phyloP scores from a whole-genome alignment of 1,140 invertebrate genomes.

The Lordiphosa collinella region DNA sequence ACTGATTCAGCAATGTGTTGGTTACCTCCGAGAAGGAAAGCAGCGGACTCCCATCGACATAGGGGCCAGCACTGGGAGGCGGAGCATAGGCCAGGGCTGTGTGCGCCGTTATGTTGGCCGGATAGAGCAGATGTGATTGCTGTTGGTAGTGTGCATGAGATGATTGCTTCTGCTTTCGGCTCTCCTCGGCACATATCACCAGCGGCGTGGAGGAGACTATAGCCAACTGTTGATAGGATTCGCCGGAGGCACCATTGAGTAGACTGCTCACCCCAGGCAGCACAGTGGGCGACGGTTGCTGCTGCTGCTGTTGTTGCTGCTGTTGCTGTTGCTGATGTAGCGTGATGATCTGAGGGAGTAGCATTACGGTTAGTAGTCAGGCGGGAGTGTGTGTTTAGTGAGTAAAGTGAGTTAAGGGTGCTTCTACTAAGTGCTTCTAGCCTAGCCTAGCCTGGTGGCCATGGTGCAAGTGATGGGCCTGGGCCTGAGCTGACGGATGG shows the following conservation, averaged over 20 bases:
- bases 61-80: slow-evolving; percentile 76
- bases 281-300: slow-evolving; percentile 39
- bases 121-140: slow-evolving; percentile 52
- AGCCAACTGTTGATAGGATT: slow-evolving; percentile 62
- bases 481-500: slow-evolving; percentile 60
- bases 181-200: slow-evolving; percentile 53
- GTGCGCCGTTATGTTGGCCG: slow-evolving; percentile 81
- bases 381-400: slow-evolving; percentile 35
- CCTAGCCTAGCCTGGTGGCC: slow-evolving; percentile 59
- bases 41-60: slow-evolving; percentile 88
- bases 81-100: slow-evolving; percentile 74
- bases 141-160: no score
- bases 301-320: slow-evolving; percentile 47
- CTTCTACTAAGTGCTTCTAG: slow-evolving; percentile 50
- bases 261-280: slow-evolving; percentile 51
- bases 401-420: slow-evolving; percentile 23
- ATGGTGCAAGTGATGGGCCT: slow-evolving; percentile 62
- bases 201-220: slow-evolving; percentile 56
- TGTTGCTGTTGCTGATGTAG: slow-evolving; percentile 57
- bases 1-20: slow-evolving; percentile 88
- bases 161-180: slow-evolving; percentile 10
- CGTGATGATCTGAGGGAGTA: slow-evolving; percentile 64
- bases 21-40: slow-evolving; percentile 91
- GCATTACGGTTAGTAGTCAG: slow-evolving; percentile 61
- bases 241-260: slow-evolving; percentile 34